Evolutionary conservation across 2,113 vertebrate species (phyloP).

Genomic region (Corythornis madagascariensis): DNA sequence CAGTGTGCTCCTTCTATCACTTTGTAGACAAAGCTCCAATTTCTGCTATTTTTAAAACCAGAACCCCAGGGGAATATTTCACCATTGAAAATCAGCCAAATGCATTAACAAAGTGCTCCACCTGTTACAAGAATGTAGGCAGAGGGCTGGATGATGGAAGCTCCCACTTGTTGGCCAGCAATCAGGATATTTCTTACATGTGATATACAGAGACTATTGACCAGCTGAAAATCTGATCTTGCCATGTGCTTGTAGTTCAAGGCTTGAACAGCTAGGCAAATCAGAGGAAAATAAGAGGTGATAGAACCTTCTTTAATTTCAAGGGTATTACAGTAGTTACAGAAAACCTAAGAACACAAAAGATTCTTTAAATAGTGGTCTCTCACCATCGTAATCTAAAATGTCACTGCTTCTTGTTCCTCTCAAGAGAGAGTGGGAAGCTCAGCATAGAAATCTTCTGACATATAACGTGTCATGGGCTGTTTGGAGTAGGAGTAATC

Average conservation of each 20-base stretch:
- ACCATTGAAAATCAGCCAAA: constrained; percentile 54
- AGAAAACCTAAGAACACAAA: background rate
- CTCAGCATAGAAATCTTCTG: background rate
- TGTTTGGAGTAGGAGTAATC: background rate
- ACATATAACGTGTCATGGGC: background rate
- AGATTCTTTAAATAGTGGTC: background rate
- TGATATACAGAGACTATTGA: background rate
- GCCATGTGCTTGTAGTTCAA: background rate
- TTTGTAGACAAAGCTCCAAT: background rate
- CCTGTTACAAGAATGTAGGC: constrained; percentile 62
- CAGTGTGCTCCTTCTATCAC: constrained; percentile 3
- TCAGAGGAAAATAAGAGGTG: background rate
- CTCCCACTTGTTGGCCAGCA: constrained; percentile 3
- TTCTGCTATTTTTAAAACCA: constrained; percentile 63
- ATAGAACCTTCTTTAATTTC: background rate
- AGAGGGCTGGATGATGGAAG: constrained; percentile 21
- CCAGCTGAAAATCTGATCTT: constrained; percentile 27
- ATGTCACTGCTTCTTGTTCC: background rate
- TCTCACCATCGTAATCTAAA: background rate
- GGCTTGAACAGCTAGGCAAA: background rate
- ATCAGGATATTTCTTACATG: constrained; percentile 17
- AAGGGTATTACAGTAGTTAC: background rate
- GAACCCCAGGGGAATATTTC: constrained; percentile 32
- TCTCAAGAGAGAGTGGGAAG: background rate
- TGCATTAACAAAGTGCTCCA: constrained; percentile 45